Percentiles rank a stretch among this genome's conserved stretches.
These are phyloP conservation scores for Eulithis prunata DNA, from an alignment of 2,888 invertebrate genomes.

Conservation along the genomic window DNA sequence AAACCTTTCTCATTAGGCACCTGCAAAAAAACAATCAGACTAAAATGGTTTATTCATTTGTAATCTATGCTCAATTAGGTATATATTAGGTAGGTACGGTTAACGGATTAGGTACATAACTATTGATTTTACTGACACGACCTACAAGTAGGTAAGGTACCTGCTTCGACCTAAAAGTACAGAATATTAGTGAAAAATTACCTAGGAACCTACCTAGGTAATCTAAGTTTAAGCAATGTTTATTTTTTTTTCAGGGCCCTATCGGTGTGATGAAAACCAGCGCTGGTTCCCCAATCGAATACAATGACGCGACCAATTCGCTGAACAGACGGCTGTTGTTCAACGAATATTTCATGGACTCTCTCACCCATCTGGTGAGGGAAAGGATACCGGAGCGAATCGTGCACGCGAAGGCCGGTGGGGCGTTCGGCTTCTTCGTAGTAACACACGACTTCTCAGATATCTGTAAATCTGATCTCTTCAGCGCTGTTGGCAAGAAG, in stretches of 20 bases:
- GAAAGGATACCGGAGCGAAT: conserved; percentile 96
- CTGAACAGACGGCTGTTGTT: conserved; percentile 91
- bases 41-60: too few species aligned
- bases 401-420: conserved; percentile 96
- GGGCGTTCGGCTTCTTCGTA: conserved; percentile 93
- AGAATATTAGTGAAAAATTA: too few species aligned
- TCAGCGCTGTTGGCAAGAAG: conserved; percentile 88
- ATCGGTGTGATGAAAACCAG: conserved; percentile 87
- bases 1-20: too few species aligned
- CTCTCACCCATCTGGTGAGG: conserved; percentile 90
- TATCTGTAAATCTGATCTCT: conserved; percentile 90
- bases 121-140: too few species aligned
- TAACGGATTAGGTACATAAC: too few species aligned
- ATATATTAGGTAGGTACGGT: too few species aligned
- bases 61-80: too few species aligned
- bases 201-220: too few species aligned
- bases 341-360: conserved; percentile 90
- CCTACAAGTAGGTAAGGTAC: too few species aligned
- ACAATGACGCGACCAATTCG: conserved; percentile 86
- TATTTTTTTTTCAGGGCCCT: conserved; percentile 66
- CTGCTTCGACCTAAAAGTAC: too few species aligned
- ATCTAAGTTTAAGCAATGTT: background rate
- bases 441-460: conserved; percentile 92
- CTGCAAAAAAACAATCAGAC: too few species aligned
- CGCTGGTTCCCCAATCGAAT: conserved; percentile 90